A percentile compares a stretch with the other conserved stretches of the same genome.
Evolutionary conservation across 2,888 invertebrate genomes (phyloP).

Genomic region (Thereva nobilitata): DNA sequence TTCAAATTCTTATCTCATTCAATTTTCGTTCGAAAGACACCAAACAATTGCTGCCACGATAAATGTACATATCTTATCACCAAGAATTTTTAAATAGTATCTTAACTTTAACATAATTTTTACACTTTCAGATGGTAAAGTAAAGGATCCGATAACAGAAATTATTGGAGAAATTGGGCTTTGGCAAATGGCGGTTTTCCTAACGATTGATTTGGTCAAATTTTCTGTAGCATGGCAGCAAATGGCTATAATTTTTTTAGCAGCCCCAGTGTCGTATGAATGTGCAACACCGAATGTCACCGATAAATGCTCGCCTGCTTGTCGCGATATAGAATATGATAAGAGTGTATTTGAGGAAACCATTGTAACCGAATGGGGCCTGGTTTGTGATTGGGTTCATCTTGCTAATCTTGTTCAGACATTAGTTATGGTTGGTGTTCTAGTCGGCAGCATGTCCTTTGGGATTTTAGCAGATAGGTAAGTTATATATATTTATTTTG

Average conservation of each 20-base stretch:
- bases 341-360: conserved; percentile 68
- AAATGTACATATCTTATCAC: no score
- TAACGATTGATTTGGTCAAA: conserved; percentile 70
- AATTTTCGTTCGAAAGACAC: no score
- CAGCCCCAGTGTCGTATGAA: conserved; percentile 65
- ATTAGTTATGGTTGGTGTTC: conserved; percentile 74
- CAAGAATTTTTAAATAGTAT: no score
- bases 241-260: conserved; percentile 73
- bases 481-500: conserved; percentile 43
- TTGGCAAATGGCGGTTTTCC: conserved; percentile 75
- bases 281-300: conserved; percentile 52
- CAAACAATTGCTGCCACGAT: no score
- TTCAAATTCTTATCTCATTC: no score
- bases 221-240: conserved; percentile 79
- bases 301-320: conserved; percentile 60
- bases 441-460: conserved; percentile 73
- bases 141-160: conserved; percentile 66
- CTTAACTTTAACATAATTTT: no score
- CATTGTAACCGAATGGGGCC: conserved; percentile 73
- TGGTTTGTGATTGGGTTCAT: conserved; percentile 70
- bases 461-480: conserved; percentile 75
- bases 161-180: conserved; percentile 73
- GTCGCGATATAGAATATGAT: conserved; percentile 65
- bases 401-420: conserved; percentile 73
- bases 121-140: no score